These are phyloP conservation scores for Rhyacophila brunnea DNA, from an alignment of 1,140 invertebrate genomes.

Conservation along the genomic window DNA sequence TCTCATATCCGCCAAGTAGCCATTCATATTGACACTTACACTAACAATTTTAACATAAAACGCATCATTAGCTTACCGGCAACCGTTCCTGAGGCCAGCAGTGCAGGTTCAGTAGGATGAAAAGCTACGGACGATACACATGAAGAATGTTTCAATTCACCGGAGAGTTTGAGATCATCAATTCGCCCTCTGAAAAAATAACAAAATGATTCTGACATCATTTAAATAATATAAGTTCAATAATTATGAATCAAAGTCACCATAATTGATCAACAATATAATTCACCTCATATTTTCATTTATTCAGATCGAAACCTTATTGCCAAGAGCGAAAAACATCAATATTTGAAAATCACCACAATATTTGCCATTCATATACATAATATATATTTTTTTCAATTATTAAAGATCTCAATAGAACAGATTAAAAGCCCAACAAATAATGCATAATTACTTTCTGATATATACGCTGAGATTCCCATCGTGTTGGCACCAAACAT, in stretches of 20 bases:
- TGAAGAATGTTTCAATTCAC: conserved; percentile 18
- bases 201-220: neutral
- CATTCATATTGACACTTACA: neutral
- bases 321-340: too few relatives aligned
- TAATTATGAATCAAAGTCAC: too few relatives aligned
- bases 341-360: too few relatives aligned
- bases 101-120: conserved; percentile 23
- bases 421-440: too few relatives aligned
- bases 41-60: neutral
- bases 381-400: too few relatives aligned
- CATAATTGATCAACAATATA: too few relatives aligned
- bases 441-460: conserved; percentile 12
- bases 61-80: conserved; percentile 9
- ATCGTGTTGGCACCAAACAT: conserved; percentile 29
- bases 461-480: conserved; percentile 18
- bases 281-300: too few relatives aligned
- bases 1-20: neutral
- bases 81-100: conserved; percentile 19
- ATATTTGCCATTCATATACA: too few relatives aligned
- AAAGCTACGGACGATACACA: conserved; percentile 16
- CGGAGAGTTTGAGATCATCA: conserved; percentile 2
- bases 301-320: too few relatives aligned
- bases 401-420: too few relatives aligned
- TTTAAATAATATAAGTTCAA: too few relatives aligned
- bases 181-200: conserved; percentile 11